phyloP scores from a whole-genome alignment of 2,797 vertebrate species.

The Cetoscarus ocellatus region DNA sequence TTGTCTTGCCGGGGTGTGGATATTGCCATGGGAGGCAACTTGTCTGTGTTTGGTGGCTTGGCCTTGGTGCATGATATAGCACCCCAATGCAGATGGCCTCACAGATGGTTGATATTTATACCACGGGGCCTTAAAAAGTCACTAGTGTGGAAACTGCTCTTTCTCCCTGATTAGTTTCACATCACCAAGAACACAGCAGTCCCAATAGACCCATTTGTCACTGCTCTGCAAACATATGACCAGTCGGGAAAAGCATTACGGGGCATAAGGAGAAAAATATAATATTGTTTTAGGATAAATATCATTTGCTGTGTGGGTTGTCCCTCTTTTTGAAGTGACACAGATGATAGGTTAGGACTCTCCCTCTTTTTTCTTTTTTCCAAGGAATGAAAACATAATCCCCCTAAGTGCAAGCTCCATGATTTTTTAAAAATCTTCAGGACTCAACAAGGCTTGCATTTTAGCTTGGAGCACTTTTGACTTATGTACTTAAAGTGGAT shows the following conservation, averaged over 20 bases:
- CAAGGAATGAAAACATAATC: conserved; percentile 74
- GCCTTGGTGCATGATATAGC: conserved; percentile 82
- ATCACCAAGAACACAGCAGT: conserved; percentile 61
- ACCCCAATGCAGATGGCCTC: conserved; percentile 86
- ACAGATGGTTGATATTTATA: conserved; percentile 88
- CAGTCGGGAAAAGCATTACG: conserved; percentile 10
- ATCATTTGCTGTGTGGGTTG: conserved; percentile 6
- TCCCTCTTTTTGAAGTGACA: conserved; percentile 19
- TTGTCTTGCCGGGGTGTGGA: conserved; percentile 40
- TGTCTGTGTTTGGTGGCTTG: conserved; percentile 79
- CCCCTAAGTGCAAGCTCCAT: conserved; percentile 77
- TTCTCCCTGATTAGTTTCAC: conserved; percentile 78
- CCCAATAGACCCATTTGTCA: conserved; percentile 45
- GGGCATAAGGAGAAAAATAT: conserved; percentile 13
- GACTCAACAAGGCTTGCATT: conserved; percentile 73
- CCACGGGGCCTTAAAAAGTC: conserved; percentile 82
- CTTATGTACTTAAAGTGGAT: conserved; percentile 72
- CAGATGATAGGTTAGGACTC: conserved; percentile 46
- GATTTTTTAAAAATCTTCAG: conserved; percentile 75
- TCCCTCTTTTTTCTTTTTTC: conserved; percentile 16
- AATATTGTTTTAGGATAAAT: conserved; percentile 31
- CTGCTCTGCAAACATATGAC: conserved; percentile 28
- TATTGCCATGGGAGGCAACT: conserved; percentile 64
- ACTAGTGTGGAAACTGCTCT: conserved; percentile 79
- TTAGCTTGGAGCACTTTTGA: conserved; percentile 69